Base-by-base conservation (phyloP, 1,140 invertebrate species). In the Brachionus manjavacas region DNA sequence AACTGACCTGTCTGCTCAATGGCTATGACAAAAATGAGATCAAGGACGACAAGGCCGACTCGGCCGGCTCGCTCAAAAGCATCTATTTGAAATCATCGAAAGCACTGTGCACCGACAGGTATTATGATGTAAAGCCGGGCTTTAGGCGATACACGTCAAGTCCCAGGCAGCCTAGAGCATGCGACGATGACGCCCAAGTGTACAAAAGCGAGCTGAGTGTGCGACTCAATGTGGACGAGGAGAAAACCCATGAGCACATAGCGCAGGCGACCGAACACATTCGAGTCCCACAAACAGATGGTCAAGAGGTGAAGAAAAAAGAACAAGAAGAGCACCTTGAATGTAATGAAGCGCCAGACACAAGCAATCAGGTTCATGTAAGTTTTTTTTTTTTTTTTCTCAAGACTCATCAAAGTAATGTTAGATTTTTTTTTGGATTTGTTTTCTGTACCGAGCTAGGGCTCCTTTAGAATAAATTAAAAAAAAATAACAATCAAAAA, bases 71-170 rank as follows among this genome's bases (percentile, higher is more conserved):
- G 68, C 2, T 72, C 68, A 72, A 72, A 16, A 72, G 68, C 41
- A 76, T 49, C 49, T 76, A 49, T 52, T 76, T 76, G 25, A 76
- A 76, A 14, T 76, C 72, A 11, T 76, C 72, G 8, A 76, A 76
- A 12, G 39, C 43, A 2, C 23, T 76, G 23, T 28, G 23, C 9
- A 28, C 8, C 20, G 72, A 76, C 8, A 46, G 72, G 20, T 76
- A 76, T 49, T 76, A 52, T 46, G 72, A 76, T 46, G 39, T 76
- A 1, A 76, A 49, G 41, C 28, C 31, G 3, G 39, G 39, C 16
- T 72, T 72, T 20, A 72, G 35, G 16, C 31, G 39, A 9, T 72
- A 72, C 35, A 72, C 68, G 16, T 72, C 68, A 0, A 72, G 39
- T 72, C 4, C 28, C 8, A 72, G 16, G 41, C 31, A 72, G 28